Conservation (phyloP, 2,797 vertebrate species). For the Aulostomus chinensis region DNA sequence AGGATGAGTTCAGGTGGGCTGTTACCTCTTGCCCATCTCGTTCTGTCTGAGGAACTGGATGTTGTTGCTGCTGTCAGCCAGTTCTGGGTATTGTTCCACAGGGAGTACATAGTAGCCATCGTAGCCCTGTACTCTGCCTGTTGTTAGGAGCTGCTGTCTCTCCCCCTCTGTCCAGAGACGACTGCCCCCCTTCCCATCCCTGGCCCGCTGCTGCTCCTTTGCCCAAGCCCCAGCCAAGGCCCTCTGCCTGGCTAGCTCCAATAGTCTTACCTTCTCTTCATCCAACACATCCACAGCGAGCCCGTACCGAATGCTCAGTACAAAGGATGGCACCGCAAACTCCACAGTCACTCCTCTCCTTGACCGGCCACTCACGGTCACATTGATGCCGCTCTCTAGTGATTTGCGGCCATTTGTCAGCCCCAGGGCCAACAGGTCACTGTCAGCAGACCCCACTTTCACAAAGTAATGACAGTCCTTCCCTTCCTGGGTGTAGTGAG, state of each 20-base stretch:
- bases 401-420: conserved; percentile 92
- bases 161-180: conserved; percentile 98
- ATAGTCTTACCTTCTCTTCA: conserved; percentile 92
- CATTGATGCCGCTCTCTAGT: conserved; percentile 92
- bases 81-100: conserved; percentile 98
- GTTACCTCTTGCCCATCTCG: conserved; percentile 99
- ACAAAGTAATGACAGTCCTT: conserved; percentile 96
- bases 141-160: conserved; percentile 93
- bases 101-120: conserved; percentile 98
- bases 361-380: conserved; percentile 93
- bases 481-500: conserved; percentile 95
- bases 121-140: conserved; percentile 95
- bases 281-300: conserved; percentile 89
- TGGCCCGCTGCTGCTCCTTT: conserved; percentile 92
- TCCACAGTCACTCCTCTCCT: conserved; percentile 95
- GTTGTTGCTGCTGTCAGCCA: conserved; percentile 99
- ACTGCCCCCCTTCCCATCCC: conserved; percentile 94
- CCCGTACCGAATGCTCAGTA: conserved; percentile 93
- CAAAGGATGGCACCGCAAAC: conserved; percentile 87
- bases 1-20: conserved; percentile 84
- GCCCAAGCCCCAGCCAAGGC: conserved; percentile 92
- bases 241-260: conserved; percentile 94
- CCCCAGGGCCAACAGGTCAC: conserved; percentile 92
- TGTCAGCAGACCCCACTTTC: conserved; percentile 92
- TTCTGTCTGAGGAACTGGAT: conserved; percentile 99